Evolutionary conservation across 2,797 vertebrate species (phyloP).

Genomic region (Gadopsis bispinosus): DNA sequence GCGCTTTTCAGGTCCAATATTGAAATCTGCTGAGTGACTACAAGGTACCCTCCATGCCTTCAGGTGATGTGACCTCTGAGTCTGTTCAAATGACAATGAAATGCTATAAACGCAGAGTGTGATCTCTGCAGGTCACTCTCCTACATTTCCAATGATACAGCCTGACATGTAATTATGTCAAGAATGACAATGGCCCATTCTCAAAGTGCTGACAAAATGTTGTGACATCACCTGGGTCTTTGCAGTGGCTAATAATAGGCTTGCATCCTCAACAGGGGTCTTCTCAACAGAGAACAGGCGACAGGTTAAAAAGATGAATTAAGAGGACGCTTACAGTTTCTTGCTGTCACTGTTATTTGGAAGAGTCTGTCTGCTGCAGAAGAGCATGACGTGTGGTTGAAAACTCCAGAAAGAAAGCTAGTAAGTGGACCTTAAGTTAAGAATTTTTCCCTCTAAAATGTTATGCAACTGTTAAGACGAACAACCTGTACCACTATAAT

Average conservation of each 20-base stretch:
- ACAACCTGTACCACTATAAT: background rate
- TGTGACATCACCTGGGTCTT: slow-evolving; percentile 49
- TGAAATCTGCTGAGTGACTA: slow-evolving; percentile 76
- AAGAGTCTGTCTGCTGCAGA: background rate
- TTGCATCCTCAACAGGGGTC: slow-evolving; percentile 35
- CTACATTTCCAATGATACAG: slow-evolving; percentile 53
- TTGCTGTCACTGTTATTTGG: slow-evolving; percentile 13
- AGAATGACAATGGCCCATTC: slow-evolving; percentile 78
- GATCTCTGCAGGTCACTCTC: slow-evolving; percentile 70
- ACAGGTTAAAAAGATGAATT: slow-evolving; percentile 26
- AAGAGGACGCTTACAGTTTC: slow-evolving; percentile 16
- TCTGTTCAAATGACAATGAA: slow-evolving; percentile 77
- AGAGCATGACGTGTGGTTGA: background rate
- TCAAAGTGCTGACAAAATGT: slow-evolving; percentile 68
- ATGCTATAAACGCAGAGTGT: slow-evolving; percentile 62
- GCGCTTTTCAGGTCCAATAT: slow-evolving; percentile 26
- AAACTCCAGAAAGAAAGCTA: no score
- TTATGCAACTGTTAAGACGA: background rate
- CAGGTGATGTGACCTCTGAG: slow-evolving; percentile 71
- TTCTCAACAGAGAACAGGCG: slow-evolving; percentile 32
- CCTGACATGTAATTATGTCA: slow-evolving; percentile 76
- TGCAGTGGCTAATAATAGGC: slow-evolving; percentile 41
- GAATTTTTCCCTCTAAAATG: background rate
- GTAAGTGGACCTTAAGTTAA: no score
- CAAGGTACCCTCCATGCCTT: slow-evolving; percentile 58